Evolutionary conservation across 2,113 vertebrate genomes (phyloP).

Genomic region (Neogobius melanostomus): DNA sequence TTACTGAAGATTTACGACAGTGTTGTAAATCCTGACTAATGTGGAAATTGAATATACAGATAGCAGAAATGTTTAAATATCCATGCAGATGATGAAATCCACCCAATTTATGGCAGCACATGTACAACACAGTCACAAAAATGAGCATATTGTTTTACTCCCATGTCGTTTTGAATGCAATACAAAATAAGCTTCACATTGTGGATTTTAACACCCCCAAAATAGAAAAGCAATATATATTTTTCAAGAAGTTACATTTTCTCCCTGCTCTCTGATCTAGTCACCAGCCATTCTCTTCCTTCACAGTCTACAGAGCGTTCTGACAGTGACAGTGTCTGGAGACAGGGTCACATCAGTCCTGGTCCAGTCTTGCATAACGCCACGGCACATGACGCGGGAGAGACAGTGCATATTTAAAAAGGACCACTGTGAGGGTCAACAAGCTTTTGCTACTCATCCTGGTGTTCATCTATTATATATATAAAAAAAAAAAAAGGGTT

Average conservation of each 20-base stretch:
- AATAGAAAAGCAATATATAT: not conserved
- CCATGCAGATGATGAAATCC: too few species aligned
- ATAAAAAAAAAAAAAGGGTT: conserved; percentile 18
- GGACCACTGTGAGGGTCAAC: not conserved
- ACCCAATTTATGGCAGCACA: too few species aligned
- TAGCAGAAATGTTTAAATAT: too few species aligned
- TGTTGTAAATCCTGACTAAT: not conserved
- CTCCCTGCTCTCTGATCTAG: not conserved
- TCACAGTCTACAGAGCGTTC: not conserved
- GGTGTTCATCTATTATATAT: conserved; percentile 26
- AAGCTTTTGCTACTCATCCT: not conserved
- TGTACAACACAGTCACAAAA: too few species aligned
- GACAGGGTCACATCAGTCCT: conserved; percentile 5
- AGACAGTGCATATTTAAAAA: conserved; percentile 17
- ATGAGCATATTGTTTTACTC: too few species aligned
- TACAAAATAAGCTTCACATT: too few species aligned
- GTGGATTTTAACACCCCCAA: not conserved
- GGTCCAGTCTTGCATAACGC: conserved; percentile 26
- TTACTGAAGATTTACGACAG: not conserved
- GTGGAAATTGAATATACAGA: not conserved
- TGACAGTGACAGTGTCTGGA: not conserved
- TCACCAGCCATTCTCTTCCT: not conserved
- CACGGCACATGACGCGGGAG: conserved; percentile 10
- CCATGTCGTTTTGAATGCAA: too few species aligned
- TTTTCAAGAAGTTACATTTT: not conserved